Evolutionary conservation across 2,888 invertebrate genomes (phyloP), one percentile per base, ranked within the genome.

Genomic region (Stenolophus ochropezus): DNA sequence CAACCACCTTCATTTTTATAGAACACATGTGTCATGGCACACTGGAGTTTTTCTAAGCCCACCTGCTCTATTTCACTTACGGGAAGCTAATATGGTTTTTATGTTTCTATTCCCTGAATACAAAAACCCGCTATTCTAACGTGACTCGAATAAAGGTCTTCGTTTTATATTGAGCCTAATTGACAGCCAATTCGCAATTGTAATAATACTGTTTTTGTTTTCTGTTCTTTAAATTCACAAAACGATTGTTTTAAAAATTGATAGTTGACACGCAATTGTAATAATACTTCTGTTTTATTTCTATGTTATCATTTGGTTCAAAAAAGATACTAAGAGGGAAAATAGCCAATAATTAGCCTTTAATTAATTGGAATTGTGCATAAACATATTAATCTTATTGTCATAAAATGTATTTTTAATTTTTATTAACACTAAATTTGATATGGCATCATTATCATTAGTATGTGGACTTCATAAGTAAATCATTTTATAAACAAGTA

Each of bases 41-140:
- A 11, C 8, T 4, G 56, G 33, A 6, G 18, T 69, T 69, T 69
- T 69, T 69, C 65, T 69, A 69, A 16, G 65, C 27, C 33, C 65
- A 69, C 65, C 65, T 69, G 65, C 65, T 69, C 65, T 69, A 69
- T 69, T 69, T 69, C 65, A 69, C 33, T 69, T 69, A 69, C 61
- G 61, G 21, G 61, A 14, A 69, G 16, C 65, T 69, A 69, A 69
- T 69, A 33, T 33, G 16, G 65, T 69, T 69, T 69, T 69, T 69
- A 69, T 69, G 61, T 61, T 61, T 61, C 61, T 61, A 61, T 61
- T 61, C 61, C 23, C 14, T 61, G 61, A 61, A 61, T 61, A 61
- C 61, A 61, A 61, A 61, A 61, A 61, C 23, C 3, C 25, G 23
- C 11, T 23, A 23, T 2, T 61, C 8, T 51, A 51, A n/a, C 51